These are phyloP conservation scores for Todiramphus saurophagus DNA, from an alignment of 2,113 vertebrate species.

Conservation along the genomic window DNA sequence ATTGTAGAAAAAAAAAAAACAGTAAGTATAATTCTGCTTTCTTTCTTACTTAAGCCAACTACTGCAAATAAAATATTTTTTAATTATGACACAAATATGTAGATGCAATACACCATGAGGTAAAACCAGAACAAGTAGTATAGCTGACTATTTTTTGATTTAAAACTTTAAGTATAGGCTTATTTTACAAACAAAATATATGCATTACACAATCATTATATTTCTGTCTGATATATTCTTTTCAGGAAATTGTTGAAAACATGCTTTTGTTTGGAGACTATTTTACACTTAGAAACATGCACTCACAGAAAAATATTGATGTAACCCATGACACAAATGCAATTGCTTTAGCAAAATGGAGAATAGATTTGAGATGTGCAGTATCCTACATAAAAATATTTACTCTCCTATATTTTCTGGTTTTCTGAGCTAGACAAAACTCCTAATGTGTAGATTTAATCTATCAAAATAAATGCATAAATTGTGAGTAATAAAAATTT, in stretches of 20 bases:
- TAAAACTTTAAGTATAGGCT: background rate
- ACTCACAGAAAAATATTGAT: accelerated
- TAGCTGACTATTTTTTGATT: background rate
- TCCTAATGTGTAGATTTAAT: background rate
- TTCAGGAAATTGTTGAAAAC: background rate
- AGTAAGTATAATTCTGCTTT: background rate
- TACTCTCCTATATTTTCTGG: background rate
- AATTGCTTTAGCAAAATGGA: background rate
- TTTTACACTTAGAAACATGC: background rate
- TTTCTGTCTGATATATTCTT: background rate
- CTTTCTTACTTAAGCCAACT: background rate
- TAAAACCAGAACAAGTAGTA: background rate
- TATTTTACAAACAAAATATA: background rate
- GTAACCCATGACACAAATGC: background rate
- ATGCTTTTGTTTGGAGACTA: background rate
- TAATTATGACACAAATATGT: background rate
- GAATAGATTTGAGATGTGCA: background rate
- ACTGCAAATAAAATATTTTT: background rate
- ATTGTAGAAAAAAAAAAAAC: background rate
- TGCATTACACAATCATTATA: background rate
- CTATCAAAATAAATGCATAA: background rate
- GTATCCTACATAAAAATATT: background rate
- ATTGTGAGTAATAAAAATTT: background rate
- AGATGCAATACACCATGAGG: background rate
- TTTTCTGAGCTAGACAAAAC: background rate